Evolutionary conservation across 2,113 vertebrate species (phyloP).

Genomic region (Rhynchopsitta pachyrhyncha): DNA sequence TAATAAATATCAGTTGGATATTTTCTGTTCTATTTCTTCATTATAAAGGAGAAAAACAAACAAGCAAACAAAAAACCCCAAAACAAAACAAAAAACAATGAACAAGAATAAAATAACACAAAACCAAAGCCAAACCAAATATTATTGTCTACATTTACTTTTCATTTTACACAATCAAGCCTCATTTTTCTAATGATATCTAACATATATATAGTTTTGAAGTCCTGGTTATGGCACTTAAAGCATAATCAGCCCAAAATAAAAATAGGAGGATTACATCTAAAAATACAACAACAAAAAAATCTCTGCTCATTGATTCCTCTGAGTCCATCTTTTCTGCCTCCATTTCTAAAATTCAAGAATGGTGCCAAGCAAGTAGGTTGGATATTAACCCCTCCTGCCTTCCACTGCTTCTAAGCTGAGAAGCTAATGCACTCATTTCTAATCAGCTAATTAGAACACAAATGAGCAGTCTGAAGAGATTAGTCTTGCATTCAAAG

Average conservation of each 20-base stretch:
- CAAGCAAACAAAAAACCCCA: background rate
- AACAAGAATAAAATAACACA: background rate
- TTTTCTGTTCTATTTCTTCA: background rate
- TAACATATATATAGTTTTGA: background rate
- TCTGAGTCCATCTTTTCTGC: background rate
- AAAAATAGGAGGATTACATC: background rate
- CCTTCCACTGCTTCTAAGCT: background rate
- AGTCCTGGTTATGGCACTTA: background rate
- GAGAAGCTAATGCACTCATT: background rate
- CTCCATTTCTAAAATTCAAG: background rate
- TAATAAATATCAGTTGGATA: background rate
- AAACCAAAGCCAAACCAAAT: background rate
- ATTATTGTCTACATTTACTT: background rate
- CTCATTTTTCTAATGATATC: background rate
- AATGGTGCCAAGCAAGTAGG: background rate
- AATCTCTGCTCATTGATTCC: background rate
- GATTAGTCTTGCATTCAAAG: background rate
- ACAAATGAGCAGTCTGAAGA: background rate
- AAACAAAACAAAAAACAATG: background rate
- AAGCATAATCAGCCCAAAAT: background rate
- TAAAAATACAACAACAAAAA: background rate
- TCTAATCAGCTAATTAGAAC: background rate
- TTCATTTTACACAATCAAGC: background rate
- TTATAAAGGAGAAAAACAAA: background rate
- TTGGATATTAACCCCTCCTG: background rate